Percentiles rank a stretch among this genome's conserved stretches.
phyloP scores from a whole-genome alignment of 2,797 vertebrate species.

The Distichodus sexfasciatus region DNA sequence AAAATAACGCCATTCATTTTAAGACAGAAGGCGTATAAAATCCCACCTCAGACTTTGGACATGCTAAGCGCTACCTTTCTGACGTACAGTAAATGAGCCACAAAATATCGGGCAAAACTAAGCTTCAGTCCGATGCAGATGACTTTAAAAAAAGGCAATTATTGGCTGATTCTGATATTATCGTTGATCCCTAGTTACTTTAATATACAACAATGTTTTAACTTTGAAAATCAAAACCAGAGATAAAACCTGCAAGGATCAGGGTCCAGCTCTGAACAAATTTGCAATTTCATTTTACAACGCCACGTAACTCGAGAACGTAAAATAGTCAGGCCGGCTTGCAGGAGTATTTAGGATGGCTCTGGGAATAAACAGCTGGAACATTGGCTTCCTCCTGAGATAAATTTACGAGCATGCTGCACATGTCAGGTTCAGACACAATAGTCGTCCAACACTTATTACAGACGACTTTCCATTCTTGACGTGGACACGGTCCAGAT shows the following conservation, averaged over 20 bases:
- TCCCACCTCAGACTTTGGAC: too few species aligned
- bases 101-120: too few species aligned
- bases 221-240: too few species aligned
- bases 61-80: too few species aligned
- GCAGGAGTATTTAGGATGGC: neutral
- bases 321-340: neutral
- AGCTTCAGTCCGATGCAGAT: too few species aligned
- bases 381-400: neutral
- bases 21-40: too few species aligned
- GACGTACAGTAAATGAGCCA: too few species aligned
- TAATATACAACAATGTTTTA: too few species aligned
- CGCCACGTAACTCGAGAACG: neutral
- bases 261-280: neutral
- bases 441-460: neutral
- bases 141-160: too few species aligned
- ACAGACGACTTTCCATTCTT: slow-evolving; percentile 9
- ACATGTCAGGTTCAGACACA: neutral
- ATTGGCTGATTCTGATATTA: too few species aligned
- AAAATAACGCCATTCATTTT: too few species aligned
- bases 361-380: neutral
- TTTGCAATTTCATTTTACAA: neutral
- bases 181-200: too few species aligned
- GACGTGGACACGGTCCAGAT: neutral
- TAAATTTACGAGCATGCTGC: neutral
- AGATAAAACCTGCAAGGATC: neutral